Percentiles rank a stretch among this genome's conserved stretches.
These are phyloP conservation scores for Agonopterix heracliana DNA, from an alignment of 2,888 invertebrate species.

Conservation along the genomic window DNA sequence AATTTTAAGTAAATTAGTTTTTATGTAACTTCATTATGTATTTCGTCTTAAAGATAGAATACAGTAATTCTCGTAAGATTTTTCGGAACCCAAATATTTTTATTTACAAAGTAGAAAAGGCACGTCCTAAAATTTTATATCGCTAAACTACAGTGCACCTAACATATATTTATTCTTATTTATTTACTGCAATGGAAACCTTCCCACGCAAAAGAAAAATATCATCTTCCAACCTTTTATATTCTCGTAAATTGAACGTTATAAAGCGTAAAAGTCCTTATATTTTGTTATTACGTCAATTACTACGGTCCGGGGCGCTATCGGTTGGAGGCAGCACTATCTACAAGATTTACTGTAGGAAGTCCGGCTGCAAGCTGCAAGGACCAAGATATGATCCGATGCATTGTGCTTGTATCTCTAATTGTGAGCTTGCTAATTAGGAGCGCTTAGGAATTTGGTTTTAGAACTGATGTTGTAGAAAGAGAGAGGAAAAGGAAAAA, in stretches of 20 bases:
- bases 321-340: slow-evolving; percentile 50
- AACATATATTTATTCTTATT: too few species aligned
- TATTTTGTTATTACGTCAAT: slow-evolving; percentile 64
- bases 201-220: too few species aligned
- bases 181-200: too few species aligned
- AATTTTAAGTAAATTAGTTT: too few species aligned
- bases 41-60: too few species aligned
- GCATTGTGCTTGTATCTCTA: slow-evolving; percentile 36
- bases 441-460: slow-evolving; percentile 6
- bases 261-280: slow-evolving; percentile 36
- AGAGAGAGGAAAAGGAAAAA: background rate
- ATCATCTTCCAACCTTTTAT: background rate
- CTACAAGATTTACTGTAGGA: slow-evolving; percentile 60
- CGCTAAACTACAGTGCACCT: too few species aligned
- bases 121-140: too few species aligned
- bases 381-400: slow-evolving; percentile 32
- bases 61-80: too few species aligned
- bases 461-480: background rate
- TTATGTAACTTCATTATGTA: too few species aligned
- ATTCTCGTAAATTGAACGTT: slow-evolving; percentile 23
- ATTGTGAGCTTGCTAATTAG: slow-evolving; percentile 37
- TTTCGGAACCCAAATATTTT: too few species aligned
- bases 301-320: slow-evolving; percentile 58
- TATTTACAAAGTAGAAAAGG: too few species aligned
- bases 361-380: slow-evolving; percentile 33